These are phyloP conservation scores for Malurus cyaneus DNA, from an alignment of 2,113 vertebrate species.

Conservation along the genomic window DNA sequence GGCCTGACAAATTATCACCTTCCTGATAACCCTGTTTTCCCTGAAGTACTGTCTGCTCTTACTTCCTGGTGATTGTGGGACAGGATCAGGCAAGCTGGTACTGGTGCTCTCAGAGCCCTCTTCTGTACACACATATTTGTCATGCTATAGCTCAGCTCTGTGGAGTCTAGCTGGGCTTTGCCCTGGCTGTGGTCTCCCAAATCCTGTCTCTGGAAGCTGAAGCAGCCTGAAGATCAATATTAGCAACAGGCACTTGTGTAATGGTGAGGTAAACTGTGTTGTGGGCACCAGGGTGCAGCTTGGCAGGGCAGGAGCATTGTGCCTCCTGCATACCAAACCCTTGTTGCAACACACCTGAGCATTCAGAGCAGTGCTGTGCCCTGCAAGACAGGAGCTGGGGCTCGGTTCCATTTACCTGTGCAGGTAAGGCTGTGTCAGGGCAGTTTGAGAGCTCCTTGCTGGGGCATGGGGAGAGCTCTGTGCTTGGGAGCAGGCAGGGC, in stretches of 20 bases:
- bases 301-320: neutral
- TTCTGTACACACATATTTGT: neutral
- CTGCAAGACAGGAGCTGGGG: neutral
- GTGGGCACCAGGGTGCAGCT: neutral
- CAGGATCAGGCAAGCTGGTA: neutral
- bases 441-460: neutral
- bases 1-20: neutral
- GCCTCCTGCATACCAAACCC: neutral
- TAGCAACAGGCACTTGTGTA: neutral
- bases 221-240: neutral
- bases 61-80: neutral
- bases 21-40: neutral
- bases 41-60: neutral
- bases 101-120: neutral
- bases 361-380: neutral
- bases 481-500: neutral
- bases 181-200: neutral
- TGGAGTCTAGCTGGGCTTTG: neutral
- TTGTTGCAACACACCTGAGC: neutral
- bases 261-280: neutral
- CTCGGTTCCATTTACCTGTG: neutral
- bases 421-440: neutral
- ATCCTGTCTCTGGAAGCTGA: neutral
- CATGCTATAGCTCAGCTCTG: neutral
- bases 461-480: neutral